These are phyloP conservation scores for Pantherophis alleghaniensis DNA, from an alignment of 2,797 vertebrate species.

Conservation along the genomic window DNA sequence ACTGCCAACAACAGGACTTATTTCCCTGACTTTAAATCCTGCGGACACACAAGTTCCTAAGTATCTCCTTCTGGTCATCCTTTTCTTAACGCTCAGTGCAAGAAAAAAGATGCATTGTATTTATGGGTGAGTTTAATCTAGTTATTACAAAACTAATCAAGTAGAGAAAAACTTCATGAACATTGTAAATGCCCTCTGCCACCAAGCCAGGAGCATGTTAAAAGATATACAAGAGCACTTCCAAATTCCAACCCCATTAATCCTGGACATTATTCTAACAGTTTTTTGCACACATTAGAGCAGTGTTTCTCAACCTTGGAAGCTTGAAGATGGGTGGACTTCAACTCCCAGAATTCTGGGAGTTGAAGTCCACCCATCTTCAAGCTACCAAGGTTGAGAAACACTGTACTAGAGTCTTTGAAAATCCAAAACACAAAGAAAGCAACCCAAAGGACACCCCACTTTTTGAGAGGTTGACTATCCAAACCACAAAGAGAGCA, in stretches of 20 bases:
- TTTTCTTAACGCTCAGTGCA: not conserved
- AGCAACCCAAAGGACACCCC: not conserved
- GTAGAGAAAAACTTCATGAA: too few relatives aligned
- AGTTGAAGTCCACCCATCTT: too few relatives aligned
- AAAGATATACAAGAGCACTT: not conserved
- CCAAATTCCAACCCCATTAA: not conserved
- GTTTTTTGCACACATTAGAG: not conserved
- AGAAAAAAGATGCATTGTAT: not conserved
- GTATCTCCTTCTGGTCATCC: not conserved
- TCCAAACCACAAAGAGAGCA: not conserved
- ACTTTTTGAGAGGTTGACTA: not conserved
- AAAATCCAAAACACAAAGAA: not conserved
- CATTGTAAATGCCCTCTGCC: not conserved
- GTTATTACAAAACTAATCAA: too few relatives aligned
- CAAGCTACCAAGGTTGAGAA: too few relatives aligned
- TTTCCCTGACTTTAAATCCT: not conserved
- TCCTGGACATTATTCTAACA: not conserved
- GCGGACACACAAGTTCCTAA: constrained; percentile 1
- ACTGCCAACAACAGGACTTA: constrained; percentile 8
- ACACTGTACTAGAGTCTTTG: not conserved
- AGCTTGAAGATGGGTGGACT: too few relatives aligned
- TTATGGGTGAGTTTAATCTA: not conserved
- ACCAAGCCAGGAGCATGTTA: not conserved
- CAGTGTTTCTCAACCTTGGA: too few relatives aligned
- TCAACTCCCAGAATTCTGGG: too few relatives aligned